Base-by-base conservation (phyloP, 2,113 vertebrate genomes). In the Engystomops pustulosus region DNA sequence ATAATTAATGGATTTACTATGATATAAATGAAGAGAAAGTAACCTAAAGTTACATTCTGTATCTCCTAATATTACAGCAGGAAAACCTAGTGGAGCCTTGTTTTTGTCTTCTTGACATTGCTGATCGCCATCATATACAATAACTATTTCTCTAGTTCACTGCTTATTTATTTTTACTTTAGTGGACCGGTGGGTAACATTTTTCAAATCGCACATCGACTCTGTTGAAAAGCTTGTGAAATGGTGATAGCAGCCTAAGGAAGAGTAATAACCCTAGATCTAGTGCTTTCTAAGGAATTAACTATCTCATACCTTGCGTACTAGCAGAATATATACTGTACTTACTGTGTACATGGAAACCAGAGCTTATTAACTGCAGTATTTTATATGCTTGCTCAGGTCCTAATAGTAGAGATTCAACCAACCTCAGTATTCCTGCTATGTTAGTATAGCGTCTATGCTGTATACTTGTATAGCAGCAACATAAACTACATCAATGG, bases 81-180 rank as follows among this genome's bases (percentile, higher is more conserved):
- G 10, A 49, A 49, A 74, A 74, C 1, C 23, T 25, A 27, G 20
- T 10, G 38, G 41, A 58, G 34, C 20, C 9, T 23, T 38, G 38
- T 45, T 72, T 8, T n/a, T 45, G 23, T 7, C 17, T 45, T 79
- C n/a, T 23, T 62, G 76, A 41, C 36, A 62, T 41, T 15, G 55
- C 55, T 62, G 76, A 65, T 65, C 7, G 76, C 55, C 53, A 41
- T 79, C 58, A 45, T 65, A 62, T 60, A 62, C 25, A 41, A 79
- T 79, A 25, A 79, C 58, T 38, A 79, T 79, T 62, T 60, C n/a
- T 79, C 76, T 79, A 62, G 76, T 79, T 79, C 55, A 45, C 76
- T 65, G 36, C 53, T 65, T 79, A 79, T 79, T 79, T 45, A 25
- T 79, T 79, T 79, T 79, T 62, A 41, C 53, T 79, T 79, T 79